These are phyloP conservation scores for Drosophila guanche DNA, from an alignment of 1,140 invertebrate species.

Conservation along the genomic window DNA sequence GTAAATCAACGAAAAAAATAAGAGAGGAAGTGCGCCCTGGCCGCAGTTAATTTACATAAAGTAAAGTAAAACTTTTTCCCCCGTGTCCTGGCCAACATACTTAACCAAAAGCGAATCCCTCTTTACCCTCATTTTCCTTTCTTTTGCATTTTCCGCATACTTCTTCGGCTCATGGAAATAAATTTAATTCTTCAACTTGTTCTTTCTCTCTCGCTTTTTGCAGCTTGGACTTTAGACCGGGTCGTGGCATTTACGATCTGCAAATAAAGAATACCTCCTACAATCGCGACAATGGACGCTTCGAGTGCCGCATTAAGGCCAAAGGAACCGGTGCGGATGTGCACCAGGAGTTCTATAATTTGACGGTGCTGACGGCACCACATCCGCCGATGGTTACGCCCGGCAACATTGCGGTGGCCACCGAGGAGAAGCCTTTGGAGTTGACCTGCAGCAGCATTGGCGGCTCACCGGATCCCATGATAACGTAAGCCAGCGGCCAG, in stretches of 20 bases:
- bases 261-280: slow-evolving; percentile 93
- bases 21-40: not conserved
- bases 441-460: slow-evolving; percentile 92
- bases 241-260: slow-evolving; percentile 93
- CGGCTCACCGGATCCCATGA: slow-evolving; percentile 93
- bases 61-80: slow-evolving; percentile 38
- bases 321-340: slow-evolving; percentile 92
- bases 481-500: slow-evolving; percentile 86
- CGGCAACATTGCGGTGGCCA: slow-evolving; percentile 88
- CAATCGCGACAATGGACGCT: slow-evolving; percentile 94
- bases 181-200: not conserved
- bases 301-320: slow-evolving; percentile 94
- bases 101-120: slow-evolving; percentile 19
- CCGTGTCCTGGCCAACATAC: slow-evolving; percentile 2
- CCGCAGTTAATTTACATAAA: slow-evolving; percentile 74
- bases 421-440: slow-evolving; percentile 90
- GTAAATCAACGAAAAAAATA: slow-evolving; percentile 65
- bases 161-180: not conserved
- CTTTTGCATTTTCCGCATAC: not conserved
- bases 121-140: not conserved
- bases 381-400: slow-evolving; percentile 91
- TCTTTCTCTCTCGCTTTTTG: slow-evolving; percentile 56
- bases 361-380: slow-evolving; percentile 94
- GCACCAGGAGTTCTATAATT: slow-evolving; percentile 91
- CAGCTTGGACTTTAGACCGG: slow-evolving; percentile 90